phyloP scores from a whole-genome alignment of 2,797 vertebrate genomes.

The Adelosebastes latens region DNA sequence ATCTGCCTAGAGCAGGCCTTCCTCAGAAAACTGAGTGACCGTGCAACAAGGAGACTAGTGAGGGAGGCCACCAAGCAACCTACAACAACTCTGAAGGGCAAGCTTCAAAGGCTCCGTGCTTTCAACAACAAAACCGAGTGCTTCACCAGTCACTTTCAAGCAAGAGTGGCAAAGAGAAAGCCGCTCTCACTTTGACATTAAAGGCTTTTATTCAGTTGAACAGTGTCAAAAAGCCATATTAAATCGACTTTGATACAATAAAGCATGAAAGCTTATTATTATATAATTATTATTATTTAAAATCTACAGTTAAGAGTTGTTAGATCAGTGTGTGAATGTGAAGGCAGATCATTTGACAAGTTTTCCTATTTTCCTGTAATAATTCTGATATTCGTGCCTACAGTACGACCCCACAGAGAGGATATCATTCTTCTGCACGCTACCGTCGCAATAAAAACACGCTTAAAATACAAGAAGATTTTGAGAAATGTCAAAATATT shows the following conservation, averaged over 20 bases:
- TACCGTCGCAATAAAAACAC: background rate
- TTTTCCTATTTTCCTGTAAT: no score
- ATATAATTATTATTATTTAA: background rate
- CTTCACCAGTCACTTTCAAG: background rate
- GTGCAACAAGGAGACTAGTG: background rate
- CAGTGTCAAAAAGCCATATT: background rate
- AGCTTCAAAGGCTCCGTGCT: background rate
- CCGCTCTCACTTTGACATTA: background rate
- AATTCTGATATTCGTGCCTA: background rate
- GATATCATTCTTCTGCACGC: background rate
- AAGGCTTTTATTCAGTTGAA: background rate
- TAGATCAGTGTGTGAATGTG: background rate
- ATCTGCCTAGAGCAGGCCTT: background rate
- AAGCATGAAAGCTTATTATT: background rate
- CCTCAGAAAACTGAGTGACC: background rate
- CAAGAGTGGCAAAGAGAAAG: background rate
- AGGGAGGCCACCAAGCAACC: background rate
- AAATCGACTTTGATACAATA: background rate
- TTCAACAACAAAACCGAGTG: background rate
- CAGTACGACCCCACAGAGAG: background rate
- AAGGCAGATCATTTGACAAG: background rate
- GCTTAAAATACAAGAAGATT: background rate
- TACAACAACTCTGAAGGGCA: background rate
- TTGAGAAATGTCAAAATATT: slow-evolving; percentile 5
- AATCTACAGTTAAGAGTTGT: background rate